These are phyloP conservation scores for Cryptoleucopteryx plumbea DNA, from an alignment of 2,113 vertebrate species.

Conservation along the genomic window DNA sequence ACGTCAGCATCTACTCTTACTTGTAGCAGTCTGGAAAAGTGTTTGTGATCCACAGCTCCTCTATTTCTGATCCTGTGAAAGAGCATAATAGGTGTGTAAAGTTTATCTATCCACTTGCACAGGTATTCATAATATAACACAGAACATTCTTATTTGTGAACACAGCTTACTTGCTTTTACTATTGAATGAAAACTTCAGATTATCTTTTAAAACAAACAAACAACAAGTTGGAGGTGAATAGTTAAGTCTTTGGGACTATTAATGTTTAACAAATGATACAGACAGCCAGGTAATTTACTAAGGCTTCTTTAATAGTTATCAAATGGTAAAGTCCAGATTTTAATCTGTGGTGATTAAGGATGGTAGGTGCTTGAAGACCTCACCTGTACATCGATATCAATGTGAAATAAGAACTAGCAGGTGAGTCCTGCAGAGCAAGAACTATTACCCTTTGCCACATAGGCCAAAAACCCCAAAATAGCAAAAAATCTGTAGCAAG, in stretches of 20 bases:
- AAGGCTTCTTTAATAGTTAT: neutral
- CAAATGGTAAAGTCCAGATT: neutral
- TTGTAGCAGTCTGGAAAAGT: neutral
- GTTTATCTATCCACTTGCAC: neutral
- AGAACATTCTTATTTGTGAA: neutral
- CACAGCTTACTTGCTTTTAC: neutral
- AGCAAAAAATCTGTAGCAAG: neutral
- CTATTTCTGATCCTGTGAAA: neutral
- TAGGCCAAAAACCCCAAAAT: neutral
- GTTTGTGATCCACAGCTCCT: neutral
- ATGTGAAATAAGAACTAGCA: neutral
- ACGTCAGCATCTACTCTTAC: neutral
- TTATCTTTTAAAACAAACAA: neutral
- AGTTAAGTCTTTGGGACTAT: neutral
- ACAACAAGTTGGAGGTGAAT: neutral
- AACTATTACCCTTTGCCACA: neutral
- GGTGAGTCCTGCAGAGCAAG: neutral
- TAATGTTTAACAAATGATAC: neutral
- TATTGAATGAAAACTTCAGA: neutral
- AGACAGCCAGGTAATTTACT: neutral
- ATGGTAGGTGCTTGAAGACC: neutral
- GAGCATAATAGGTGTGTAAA: neutral
- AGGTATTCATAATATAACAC: neutral
- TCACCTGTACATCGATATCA: accelerated
- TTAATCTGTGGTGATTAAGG: neutral